Conservation (phyloP, 2,797 vertebrate species). For the Pangasius djambal region DNA sequence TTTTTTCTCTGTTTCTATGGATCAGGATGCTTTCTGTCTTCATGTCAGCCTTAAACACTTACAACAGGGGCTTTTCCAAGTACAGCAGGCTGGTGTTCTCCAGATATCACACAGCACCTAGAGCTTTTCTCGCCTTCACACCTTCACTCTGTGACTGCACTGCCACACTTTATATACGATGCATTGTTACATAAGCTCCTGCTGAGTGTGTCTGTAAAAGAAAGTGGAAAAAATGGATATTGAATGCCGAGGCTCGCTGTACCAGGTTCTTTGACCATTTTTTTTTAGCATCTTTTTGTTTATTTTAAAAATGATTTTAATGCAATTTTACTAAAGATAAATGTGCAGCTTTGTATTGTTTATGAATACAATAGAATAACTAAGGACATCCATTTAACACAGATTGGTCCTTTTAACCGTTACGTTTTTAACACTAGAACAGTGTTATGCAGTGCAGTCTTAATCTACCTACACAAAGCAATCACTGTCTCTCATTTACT, state of each 20-base stretch:
- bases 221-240: background rate
- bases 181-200: conserved; percentile 20
- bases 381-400: background rate
- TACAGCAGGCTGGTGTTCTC: background rate
- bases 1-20: background rate
- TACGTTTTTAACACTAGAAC: background rate
- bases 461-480: background rate
- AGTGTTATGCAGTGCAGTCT: background rate
- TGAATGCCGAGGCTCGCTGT: background rate
- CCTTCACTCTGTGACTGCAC: background rate
- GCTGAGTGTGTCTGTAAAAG: background rate
- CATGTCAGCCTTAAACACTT: background rate
- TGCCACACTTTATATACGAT: conserved; percentile 27
- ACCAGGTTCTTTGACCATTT: background rate
- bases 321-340: background rate
- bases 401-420: background rate
- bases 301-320: background rate
- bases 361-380: background rate
- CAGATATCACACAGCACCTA: conserved; percentile 8
- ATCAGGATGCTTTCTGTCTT: background rate
- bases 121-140: conserved; percentile 32
- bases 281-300: background rate
- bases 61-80: background rate
- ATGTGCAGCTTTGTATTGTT: background rate
- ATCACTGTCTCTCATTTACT: background rate